Evolutionary conservation across 2,888 invertebrate genomes (phyloP), one percentile per base, ranked within the genome.

Genomic region (Drosophila gaucha): DNA sequence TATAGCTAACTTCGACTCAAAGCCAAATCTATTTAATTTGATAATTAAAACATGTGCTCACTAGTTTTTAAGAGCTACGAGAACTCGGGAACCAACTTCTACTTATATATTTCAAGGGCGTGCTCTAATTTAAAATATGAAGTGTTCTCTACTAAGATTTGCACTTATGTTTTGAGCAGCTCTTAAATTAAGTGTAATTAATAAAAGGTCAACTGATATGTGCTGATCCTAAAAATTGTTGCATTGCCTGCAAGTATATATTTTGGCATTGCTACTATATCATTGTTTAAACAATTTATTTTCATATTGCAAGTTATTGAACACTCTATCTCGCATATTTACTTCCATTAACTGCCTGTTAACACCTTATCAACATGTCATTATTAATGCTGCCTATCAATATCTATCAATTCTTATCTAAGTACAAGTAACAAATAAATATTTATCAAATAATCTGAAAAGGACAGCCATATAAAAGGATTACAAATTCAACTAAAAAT

Each of bases 391-490:
- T 35, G 26, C 20, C 16, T 36, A n/a, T 36, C 6, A 33, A 36
- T 49, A 14, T 22, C 8, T 9, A n/a, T 41, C 1, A 6, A 18
- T 24, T 50, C 20, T 74, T 75, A 75, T 65, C 71, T 30, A 9
- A 10, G 50, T 50, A 50, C 10, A 12, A 20, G 20, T 41, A 31
- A 12, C 14, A 55, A 24, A 44, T 41, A 51, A 67, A 30, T 59
- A n/a, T 52, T 56, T 67, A 51, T 20, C 63, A 71, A 57, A 55
- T 41, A 47, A 57, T 58, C 43, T 31, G 6, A n/a, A 28, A 22
- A 9, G 1, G 4, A 14, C 8, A 18, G 1, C 16, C 20, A 18
- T 20, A 44, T 41, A 35, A 36, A 50, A 22, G 49, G 49, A 35
- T 24, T 22, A 35, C n/a, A 28, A 31, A 22, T 35, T 26, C 24